Percentiles rank a stretch among this genome's conserved stretches.
Evolutionary conservation across 2,113 vertebrate species (phyloP).

Genomic region (Maccullochella peelii): DNA sequence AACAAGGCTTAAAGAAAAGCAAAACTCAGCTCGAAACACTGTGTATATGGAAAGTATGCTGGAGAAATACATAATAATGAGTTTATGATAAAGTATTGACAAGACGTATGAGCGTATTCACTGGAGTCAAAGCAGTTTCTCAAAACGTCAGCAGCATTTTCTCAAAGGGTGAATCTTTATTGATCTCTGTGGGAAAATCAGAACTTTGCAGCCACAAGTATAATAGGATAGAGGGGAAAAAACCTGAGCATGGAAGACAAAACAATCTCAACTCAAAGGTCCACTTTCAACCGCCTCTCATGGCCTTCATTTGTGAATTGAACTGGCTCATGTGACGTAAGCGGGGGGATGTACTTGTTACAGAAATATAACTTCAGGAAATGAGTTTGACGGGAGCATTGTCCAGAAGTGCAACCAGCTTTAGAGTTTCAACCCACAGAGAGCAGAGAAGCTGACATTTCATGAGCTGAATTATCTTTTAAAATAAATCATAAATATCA

Average conservation of each 20-base stretch:
- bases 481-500: background rate
- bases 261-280: background rate
- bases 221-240: background rate
- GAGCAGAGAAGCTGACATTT: background rate
- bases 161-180: constrained; percentile 25
- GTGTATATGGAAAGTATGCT: background rate
- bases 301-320: background rate
- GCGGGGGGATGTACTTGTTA: no score
- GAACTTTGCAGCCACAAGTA: background rate
- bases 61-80: background rate
- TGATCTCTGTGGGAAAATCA: constrained; percentile 20
- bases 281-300: background rate
- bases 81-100: constrained; percentile 14
- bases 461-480: background rate
- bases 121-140: constrained; percentile 35
- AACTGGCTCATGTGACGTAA: background rate
- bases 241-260: background rate
- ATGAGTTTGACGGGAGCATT: background rate
- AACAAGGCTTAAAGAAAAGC: background rate
- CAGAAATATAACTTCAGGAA: background rate
- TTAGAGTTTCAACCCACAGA: background rate
- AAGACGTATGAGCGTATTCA: constrained; percentile 1
- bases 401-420: background rate
- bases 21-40: background rate
- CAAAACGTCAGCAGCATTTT: background rate